Evolutionary conservation across 2,113 vertebrate genomes (phyloP), one percentile per base, ranked within the genome.

Genomic region (Percopsis transmontana): DNA sequence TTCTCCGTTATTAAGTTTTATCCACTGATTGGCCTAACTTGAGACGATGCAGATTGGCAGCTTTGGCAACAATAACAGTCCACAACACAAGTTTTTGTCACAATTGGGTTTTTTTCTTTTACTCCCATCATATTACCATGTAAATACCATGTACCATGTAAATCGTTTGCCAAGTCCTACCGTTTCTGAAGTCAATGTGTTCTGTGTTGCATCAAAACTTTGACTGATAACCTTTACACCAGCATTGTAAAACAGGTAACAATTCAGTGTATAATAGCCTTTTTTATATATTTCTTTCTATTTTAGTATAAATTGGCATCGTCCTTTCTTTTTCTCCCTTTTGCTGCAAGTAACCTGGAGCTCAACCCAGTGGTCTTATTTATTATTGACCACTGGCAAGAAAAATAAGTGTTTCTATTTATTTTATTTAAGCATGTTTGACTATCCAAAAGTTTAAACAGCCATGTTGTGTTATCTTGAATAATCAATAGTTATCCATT

Each of bases 341-440:
- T 55, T 65, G 56, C 70, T 24, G 20, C 48, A 19, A 20, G 58
- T 51, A 76, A 74, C 42, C 74, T 16, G 21, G 24, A 67, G 60
- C 1, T 2, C 55, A 41, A 21, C 9, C 68, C 18, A 57, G 62
- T 60, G 55, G n/a, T 78, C 63, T 79, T 11, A 40, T 33, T 62
- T 62, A 51, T 66, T 68, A 77, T 71, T 56, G 2, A 19, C 21
- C 14, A 48, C 42, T 27, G 21, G 24, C 23, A 20, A 2, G 40
- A 23, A 57, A n/a, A 74, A 77, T 79, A 65, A 38, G 38, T 68
- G 65, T 70, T 84, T 74, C 58, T 87, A 88, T 90, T 90, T 92
- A 91, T 91, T 87, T 85, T 56, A 90, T 84, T 91, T 91, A 90
- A 90, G 87, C 65, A 70, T 58, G 68, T 70, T 66, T 61, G 84